Percentiles rank a stretch among this genome's conserved stretches.
phyloP scores from a whole-genome alignment of 2,888 invertebrate species.

The Augiades crinisus region DNA sequence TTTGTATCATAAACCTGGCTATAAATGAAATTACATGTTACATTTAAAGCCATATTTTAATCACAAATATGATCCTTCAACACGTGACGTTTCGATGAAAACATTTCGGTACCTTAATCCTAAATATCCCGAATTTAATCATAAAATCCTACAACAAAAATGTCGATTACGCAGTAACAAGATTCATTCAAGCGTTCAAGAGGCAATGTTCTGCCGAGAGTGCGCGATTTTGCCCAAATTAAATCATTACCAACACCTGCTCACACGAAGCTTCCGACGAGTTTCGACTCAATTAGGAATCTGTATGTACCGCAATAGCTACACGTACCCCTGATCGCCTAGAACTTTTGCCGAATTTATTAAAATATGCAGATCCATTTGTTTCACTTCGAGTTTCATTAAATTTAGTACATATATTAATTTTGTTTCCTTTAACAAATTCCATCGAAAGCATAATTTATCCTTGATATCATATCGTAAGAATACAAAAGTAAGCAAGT shows the following conservation, averaged over 20 bases:
- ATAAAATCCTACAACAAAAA: slow-evolving; percentile 26
- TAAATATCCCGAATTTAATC: background rate
- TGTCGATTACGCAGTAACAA: slow-evolving; percentile 40
- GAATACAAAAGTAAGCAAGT: no score
- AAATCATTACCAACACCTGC: slow-evolving; percentile 70
- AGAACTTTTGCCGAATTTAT: slow-evolving; percentile 3
- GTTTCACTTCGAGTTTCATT: background rate
- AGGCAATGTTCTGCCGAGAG: slow-evolving; percentile 44
- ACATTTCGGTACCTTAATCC: no score
- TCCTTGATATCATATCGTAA: background rate
- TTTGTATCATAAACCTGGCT: no score
- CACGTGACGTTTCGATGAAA: no score
- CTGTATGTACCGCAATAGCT: slow-evolving; percentile 34
- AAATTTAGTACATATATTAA: background rate
- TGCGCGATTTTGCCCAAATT: slow-evolving; percentile 59
- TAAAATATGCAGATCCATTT: slow-evolving; percentile 9
- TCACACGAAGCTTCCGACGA: slow-evolving; percentile 41
- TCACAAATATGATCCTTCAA: no score
- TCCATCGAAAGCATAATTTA: background rate
- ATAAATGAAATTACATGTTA: no score
- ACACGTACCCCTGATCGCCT: background rate
- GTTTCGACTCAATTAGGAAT: slow-evolving; percentile 45
- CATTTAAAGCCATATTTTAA: no score
- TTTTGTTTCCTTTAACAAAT: background rate
- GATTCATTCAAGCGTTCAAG: slow-evolving; percentile 51